Percentiles rank a stretch among this genome's conserved stretches.
Evolutionary conservation across 2,797 vertebrate species (phyloP).

Genomic region (Neosilurus mollespiculum): DNA sequence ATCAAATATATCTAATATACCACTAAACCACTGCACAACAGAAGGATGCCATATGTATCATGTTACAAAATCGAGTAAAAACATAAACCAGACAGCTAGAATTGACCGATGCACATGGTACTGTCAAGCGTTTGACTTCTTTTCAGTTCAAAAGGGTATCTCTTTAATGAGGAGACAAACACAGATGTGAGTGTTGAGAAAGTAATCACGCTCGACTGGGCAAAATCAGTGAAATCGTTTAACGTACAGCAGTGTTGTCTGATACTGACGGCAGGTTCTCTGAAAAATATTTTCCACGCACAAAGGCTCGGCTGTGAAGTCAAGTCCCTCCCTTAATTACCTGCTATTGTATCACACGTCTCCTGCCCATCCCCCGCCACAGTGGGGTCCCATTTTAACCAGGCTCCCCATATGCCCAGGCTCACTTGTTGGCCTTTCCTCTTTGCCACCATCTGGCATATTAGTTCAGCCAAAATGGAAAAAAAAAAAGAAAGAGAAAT

Average conservation of each 20-base stretch:
- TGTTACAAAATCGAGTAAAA: background rate
- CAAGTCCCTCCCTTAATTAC: slow-evolving; percentile 80
- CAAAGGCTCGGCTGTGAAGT: slow-evolving; percentile 62
- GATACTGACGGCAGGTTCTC: slow-evolving; percentile 50
- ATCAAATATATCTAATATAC: slow-evolving; percentile 26
- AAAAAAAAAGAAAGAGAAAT: slow-evolving; percentile 33
- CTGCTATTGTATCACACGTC: slow-evolving; percentile 75
- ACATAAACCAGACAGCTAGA: background rate
- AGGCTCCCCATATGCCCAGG: slow-evolving; percentile 98
- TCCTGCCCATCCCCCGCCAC: slow-evolving; percentile 73
- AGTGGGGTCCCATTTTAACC: slow-evolving; percentile 96
- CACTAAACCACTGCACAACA: slow-evolving; percentile 6
- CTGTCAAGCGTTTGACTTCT: slow-evolving; percentile 11
- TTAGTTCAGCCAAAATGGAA: slow-evolving; percentile 80
- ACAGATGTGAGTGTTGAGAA: slow-evolving; percentile 47
- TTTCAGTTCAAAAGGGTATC: slow-evolving; percentile 40
- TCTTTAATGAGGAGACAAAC: slow-evolving; percentile 46
- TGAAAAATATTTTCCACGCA: slow-evolving; percentile 56
- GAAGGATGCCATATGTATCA: slow-evolving; percentile 29
- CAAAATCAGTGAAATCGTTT: slow-evolving; percentile 48
- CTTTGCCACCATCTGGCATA: slow-evolving; percentile 94
- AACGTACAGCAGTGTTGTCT: slow-evolving; percentile 48
- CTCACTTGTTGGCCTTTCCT: slow-evolving; percentile 92
- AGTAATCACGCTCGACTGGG: slow-evolving; percentile 46
- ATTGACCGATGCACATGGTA: slow-evolving; percentile 2